These are phyloP conservation scores for Solenodon paradoxus DNA, from an alignment of 2,113 vertebrate species.

Conservation along the genomic window DNA sequence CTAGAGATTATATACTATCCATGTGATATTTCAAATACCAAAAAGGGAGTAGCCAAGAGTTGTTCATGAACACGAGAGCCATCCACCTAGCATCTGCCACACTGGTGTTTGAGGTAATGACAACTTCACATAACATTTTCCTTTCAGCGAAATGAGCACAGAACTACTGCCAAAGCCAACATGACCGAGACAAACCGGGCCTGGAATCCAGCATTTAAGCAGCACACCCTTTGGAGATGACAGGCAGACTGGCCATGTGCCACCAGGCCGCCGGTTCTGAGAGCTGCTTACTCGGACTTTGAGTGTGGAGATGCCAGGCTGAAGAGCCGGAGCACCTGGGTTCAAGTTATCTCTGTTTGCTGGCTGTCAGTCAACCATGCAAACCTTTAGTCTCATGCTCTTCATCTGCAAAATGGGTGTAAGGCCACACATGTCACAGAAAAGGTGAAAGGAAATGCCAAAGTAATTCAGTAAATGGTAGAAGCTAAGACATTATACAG, in stretches of 20 bases:
- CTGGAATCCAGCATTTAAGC: not conserved
- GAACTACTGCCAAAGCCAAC: not conserved
- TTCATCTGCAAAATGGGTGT: not conserved
- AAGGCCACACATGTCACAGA: accelerated
- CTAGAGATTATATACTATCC: not conserved
- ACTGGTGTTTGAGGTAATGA: not conserved
- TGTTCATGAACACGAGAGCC: not conserved
- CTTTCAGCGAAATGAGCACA: not conserved
- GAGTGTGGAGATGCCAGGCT: not conserved
- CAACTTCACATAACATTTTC: not conserved
- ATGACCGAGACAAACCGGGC: not conserved
- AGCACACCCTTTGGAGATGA: not conserved
- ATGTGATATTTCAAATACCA: too few relatives aligned
- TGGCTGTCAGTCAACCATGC: not conserved
- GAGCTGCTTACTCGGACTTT: accelerated
- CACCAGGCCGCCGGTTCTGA: not conserved
- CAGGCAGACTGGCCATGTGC: not conserved
- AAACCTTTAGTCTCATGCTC: not conserved
- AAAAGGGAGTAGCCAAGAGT: not conserved
- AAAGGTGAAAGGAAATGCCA: accelerated
- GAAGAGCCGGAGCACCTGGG: not conserved
- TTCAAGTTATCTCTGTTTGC: accelerated
- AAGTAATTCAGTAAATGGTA: accelerated
- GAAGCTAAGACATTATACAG: accelerated
- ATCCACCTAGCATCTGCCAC: not conserved